Conservation (phyloP, 2,797 vertebrate genomes). For the Oophaga sylvatica region DNA sequence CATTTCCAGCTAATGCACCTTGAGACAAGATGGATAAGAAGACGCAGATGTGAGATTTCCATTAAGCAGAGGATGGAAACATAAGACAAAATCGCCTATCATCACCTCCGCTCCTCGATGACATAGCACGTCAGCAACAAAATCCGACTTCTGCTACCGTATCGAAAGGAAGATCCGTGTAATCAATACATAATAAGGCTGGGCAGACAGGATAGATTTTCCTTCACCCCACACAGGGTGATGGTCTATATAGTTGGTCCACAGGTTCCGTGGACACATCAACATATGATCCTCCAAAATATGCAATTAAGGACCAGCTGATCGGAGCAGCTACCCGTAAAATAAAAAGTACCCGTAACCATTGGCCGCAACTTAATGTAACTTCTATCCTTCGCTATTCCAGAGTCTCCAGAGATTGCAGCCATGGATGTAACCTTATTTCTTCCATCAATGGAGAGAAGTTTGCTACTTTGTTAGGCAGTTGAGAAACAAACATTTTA, state of each 20-base stretch:
- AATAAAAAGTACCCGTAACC: not conserved
- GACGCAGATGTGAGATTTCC: not conserved
- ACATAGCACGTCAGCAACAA: constrained; percentile 61
- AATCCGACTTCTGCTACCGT: constrained; percentile 53
- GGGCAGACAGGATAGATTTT: constrained; percentile 59
- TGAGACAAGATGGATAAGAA: not conserved
- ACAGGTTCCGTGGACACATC: not conserved
- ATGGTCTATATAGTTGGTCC: not conserved
- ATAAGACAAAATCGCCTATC: constrained; percentile 43
- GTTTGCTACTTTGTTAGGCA: too few relatives aligned
- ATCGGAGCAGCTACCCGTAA: not conserved
- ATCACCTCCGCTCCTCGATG: constrained; percentile 62
- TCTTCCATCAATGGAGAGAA: too few relatives aligned
- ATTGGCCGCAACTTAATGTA: not conserved
- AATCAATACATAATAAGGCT: constrained; percentile 65
- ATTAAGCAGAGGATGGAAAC: not conserved
- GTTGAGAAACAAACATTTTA: too few relatives aligned
- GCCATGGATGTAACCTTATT: too few relatives aligned
- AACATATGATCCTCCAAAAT: not conserved
- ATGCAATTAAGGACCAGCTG: not conserved
- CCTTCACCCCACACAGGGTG: not conserved
- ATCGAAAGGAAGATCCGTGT: constrained; percentile 40
- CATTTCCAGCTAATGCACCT: not conserved
- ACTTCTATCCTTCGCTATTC: not conserved
- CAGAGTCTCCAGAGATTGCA: not conserved